Base-by-base conservation (phyloP, 2,113 vertebrate genomes). In the Varanus salvator region DNA sequence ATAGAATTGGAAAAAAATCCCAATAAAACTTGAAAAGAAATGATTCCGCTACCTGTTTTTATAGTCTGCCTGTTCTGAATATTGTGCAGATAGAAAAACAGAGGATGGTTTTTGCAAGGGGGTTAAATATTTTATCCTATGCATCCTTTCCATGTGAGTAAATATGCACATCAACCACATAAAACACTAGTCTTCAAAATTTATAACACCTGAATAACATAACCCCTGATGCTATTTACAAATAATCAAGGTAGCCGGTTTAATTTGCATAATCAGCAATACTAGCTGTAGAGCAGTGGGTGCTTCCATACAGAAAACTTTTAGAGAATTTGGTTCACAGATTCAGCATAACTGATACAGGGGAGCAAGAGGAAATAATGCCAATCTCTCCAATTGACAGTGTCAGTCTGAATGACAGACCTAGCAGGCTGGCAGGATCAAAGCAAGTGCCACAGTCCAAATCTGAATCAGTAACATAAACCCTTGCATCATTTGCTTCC, bases 241-340 rank as follows among this genome's bases (percentile, higher is more conserved):
- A 80, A 90, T 80, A 90, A 90, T 85, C 88, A 90, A 85, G 64
- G n/a, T 44, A 69, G 83, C 88, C 85, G 88, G 83, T 85, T 15
- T 54, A 80, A 85, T 90, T 54, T 90, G 64, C 75, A 85, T 90
- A 85, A 89, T 89, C 88, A 89, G 75, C 69, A 90, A 85, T 78
- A 48, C 64, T n/a, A 69, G 23, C 78, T 82, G 68, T 50, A 74
- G 52, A 44, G 50, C 82, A 71, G 23, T 57, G 83, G 52, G 85
- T 5, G 64, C 48, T 89, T 38, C 64, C 82, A 90, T 90, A 44
- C n/a, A 80, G 75, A 85, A 66, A 76, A 38, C 27, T 21, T 80
- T 14, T 52, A 69, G 15, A 80, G 38, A 69, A 69, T 52, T 60
- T 84, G 15, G 31, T 31, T 84, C 23, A 50, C 38, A 52, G 21